A percentile compares a stretch with the other conserved stretches of the same genome.
These are phyloP conservation scores for Mythimna pallens DNA, from an alignment of 2,888 invertebrate genomes.

Conservation along the genomic window DNA sequence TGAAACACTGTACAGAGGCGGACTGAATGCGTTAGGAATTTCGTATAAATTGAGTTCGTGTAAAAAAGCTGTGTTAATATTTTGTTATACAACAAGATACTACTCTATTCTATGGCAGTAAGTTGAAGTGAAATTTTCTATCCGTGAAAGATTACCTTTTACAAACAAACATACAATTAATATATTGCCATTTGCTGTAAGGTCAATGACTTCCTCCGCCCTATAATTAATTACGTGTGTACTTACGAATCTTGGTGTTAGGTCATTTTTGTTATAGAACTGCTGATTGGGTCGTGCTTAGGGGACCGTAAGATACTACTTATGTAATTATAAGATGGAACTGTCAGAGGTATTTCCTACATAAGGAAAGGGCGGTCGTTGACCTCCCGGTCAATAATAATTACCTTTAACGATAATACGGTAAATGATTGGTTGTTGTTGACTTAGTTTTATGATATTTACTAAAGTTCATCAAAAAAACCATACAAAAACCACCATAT, in stretches of 20 bases:
- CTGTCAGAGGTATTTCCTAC: slow-evolving; percentile 9
- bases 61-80: too few species aligned
- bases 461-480: too few species aligned
- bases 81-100: too few species aligned
- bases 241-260: slow-evolving; percentile 43
- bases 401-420: background rate
- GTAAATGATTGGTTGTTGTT: background rate
- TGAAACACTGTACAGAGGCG: too few species aligned
- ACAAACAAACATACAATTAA: too few species aligned
- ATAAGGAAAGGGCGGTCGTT: slow-evolving; percentile 27
- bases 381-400: slow-evolving; percentile 27
- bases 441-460: too few species aligned
- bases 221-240: slow-evolving; percentile 16
- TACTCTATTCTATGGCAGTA: too few species aligned
- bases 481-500: too few species aligned
- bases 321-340: slow-evolving; percentile 48
- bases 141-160: too few species aligned
- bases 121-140: too few species aligned
- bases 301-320: slow-evolving; percentile 21
- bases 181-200: background rate
- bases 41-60: too few species aligned
- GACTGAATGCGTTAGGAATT: too few species aligned
- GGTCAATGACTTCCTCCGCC: slow-evolving; percentile 44
- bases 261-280: slow-evolving; percentile 48
- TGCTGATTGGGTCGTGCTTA: slow-evolving; percentile 34